Base-by-base conservation (phyloP, 2,797 vertebrate species). In the Diplodus sargus region DNA sequence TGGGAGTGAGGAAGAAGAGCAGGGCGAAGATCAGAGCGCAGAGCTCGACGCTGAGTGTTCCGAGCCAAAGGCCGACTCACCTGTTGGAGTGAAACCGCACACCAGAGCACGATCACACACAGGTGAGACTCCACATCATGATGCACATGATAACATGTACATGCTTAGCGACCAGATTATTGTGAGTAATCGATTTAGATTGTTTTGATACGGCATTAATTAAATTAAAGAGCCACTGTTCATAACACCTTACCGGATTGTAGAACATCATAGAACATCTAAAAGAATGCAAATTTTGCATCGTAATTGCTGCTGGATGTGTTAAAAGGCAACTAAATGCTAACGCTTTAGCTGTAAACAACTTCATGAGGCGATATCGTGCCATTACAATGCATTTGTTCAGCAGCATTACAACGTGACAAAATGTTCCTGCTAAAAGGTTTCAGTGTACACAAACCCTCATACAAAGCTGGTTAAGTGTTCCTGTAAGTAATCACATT, bases 71-170 rank as follows among this genome's bases (percentile, higher is more conserved):
- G 54, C 57, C 17, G 15, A 58, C 53, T 82, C 86, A 54, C 74
- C 83, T 42, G 68, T 51, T 25, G 78, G 47, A 17, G 49, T 69
- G 49, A 89, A 83, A 77, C 85, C 75, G 2, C 74, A 34, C 70
- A 83, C 74, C 9, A 78, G 85, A 68, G 81, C 78, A 0, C 77
- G 53, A 47, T 79, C 81, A 64, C 48, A 68, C 74, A 70, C 70
- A 62, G 94, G 93, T 95, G 73, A 93, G 92, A 60, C 22, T 17
- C 30, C 13, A 34, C 3, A 8, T 28, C n/a, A 49, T 34, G 34
- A 34, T 34, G 34, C 7, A 34, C 34, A 34, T 34, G 34, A 9
- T 34, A 34, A 34, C 5, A 34, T 5, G 34, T 34, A 4, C 16
- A 60, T 25, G 28, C 45, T 4, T 15, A 20, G 20, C 48, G 16